Evolutionary conservation across 1,140 invertebrate species (phyloP).

Genomic region (Sitodiplosis mosellana): DNA sequence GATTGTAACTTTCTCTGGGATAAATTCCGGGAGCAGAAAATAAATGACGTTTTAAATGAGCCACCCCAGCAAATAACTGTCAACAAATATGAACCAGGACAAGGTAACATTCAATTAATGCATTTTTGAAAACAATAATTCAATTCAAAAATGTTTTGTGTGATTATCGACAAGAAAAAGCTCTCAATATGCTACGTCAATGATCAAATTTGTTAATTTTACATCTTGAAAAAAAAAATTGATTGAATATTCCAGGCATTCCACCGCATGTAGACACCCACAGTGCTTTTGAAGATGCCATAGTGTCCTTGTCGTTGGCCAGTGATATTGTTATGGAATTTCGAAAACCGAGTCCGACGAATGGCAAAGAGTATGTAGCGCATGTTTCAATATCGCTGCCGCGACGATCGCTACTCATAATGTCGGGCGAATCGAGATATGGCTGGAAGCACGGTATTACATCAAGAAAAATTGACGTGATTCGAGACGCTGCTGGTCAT

Average conservation of each 20-base stretch:
- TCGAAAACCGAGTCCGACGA: constrained; percentile 33
- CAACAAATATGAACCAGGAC: constrained; percentile 79
- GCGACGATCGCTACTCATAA: constrained; percentile 60
- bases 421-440: constrained; percentile 66
- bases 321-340: constrained; percentile 83
- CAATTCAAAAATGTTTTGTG: not conserved
- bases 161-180: too few species aligned
- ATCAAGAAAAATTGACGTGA: constrained; percentile 57
- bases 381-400: constrained; percentile 48
- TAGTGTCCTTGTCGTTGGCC: constrained; percentile 74
- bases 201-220: constrained; percentile 2
- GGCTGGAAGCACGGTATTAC: constrained; percentile 76
- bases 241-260: constrained; percentile 43
- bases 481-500: constrained; percentile 24
- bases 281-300: constrained; percentile 76
- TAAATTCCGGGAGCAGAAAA: constrained; percentile 32
- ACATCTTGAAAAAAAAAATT: too few species aligned
- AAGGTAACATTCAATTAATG: constrained; percentile 61
- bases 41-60: constrained; percentile 23
- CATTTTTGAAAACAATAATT: too few species aligned
- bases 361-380: constrained; percentile 6
- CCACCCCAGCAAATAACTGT: constrained; percentile 90
- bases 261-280: constrained; percentile 91
- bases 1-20: constrained; percentile 46
- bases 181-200: too few species aligned